Percentiles rank a stretch among this genome's conserved stretches.
Conservation (phyloP, 2,113 vertebrate species). For the Chamaetylas fuelleborni region DNA sequence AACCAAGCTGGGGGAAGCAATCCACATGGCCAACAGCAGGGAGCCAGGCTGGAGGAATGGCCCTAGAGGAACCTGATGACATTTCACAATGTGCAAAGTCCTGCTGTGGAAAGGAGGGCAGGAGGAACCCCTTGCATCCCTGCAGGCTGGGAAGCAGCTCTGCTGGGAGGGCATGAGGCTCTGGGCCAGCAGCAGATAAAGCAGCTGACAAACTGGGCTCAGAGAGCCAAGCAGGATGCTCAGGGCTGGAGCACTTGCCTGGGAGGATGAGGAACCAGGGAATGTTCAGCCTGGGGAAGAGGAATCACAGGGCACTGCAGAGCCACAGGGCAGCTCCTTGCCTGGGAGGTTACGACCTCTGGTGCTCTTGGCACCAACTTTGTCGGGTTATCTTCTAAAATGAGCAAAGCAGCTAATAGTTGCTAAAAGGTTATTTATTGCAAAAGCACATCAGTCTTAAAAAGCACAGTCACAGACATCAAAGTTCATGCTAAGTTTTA, state of each 20-base stretch:
- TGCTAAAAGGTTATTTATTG: too few species aligned
- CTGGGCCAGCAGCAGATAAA: background rate
- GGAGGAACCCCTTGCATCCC: background rate
- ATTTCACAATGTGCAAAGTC: background rate
- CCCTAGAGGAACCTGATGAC: background rate
- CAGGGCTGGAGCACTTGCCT: background rate
- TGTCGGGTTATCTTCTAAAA: too few species aligned
- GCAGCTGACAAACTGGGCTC: background rate
- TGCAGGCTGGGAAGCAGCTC: background rate
- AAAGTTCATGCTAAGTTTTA: too few species aligned
- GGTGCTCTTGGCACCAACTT: too few species aligned
- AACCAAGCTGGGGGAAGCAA: background rate
- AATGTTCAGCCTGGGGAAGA: background rate
- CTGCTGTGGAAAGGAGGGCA: background rate
- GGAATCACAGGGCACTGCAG: rapidly evolving
- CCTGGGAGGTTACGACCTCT: too few species aligned
- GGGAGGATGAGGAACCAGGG: background rate
- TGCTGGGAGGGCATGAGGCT: background rate
- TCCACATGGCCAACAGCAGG: rapidly evolving
- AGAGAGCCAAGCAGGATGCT: background rate
- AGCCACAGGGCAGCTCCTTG: too few species aligned
- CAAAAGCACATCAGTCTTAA: too few species aligned
- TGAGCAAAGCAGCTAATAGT: too few species aligned
- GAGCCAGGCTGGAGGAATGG: background rate
- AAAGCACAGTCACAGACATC: too few species aligned